Evolutionary conservation across 1,140 invertebrate genomes (phyloP).

Genomic region (Chymomyza costata): DNA sequence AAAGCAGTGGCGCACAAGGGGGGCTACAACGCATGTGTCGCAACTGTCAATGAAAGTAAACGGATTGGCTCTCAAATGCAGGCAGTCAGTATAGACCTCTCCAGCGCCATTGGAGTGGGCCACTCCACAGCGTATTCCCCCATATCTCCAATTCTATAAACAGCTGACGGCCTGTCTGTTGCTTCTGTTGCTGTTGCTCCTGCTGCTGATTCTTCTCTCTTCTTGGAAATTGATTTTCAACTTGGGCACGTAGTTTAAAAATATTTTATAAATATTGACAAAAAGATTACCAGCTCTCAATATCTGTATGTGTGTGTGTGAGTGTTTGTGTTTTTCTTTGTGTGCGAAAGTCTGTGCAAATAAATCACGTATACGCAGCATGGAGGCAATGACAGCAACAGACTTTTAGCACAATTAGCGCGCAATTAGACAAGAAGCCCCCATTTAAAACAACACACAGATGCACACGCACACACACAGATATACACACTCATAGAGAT

Average conservation of each 20-base stretch:
- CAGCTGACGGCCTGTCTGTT: not conserved
- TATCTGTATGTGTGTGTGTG: too few species aligned
- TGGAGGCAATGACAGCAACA: constrained; percentile 3
- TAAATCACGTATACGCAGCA: constrained; percentile 65
- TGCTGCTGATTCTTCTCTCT: constrained; percentile 36
- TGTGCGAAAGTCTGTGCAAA: too few species aligned
- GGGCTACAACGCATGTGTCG: constrained; percentile 58
- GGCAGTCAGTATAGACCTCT: too few species aligned
- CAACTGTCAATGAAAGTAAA: constrained; percentile 67
- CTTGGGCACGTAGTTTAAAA: constrained; percentile 65
- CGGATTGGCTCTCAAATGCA: constrained; percentile 61
- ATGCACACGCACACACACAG: too few species aligned
- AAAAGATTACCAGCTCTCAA: constrained; percentile 38
- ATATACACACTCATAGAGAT: not conserved
- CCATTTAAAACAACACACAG: constrained; percentile 31
- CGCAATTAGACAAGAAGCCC: constrained; percentile 63
- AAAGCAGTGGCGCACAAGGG: not conserved
- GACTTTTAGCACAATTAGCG: constrained; percentile 15
- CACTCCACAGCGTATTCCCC: constrained; percentile 5
- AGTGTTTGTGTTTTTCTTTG: too few species aligned
- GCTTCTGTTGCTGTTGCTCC: not conserved
- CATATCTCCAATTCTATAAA: constrained; percentile 11
- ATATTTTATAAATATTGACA: constrained; percentile 73
- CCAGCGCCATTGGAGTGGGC: constrained; percentile 2
- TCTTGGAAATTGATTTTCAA: constrained; percentile 61